Percentiles rank a stretch among this genome's conserved stretches.
These are phyloP conservation scores for Cosmopolites sordidus DNA, from an alignment of 2,888 invertebrate genomes.

Conservation along the genomic window DNA sequence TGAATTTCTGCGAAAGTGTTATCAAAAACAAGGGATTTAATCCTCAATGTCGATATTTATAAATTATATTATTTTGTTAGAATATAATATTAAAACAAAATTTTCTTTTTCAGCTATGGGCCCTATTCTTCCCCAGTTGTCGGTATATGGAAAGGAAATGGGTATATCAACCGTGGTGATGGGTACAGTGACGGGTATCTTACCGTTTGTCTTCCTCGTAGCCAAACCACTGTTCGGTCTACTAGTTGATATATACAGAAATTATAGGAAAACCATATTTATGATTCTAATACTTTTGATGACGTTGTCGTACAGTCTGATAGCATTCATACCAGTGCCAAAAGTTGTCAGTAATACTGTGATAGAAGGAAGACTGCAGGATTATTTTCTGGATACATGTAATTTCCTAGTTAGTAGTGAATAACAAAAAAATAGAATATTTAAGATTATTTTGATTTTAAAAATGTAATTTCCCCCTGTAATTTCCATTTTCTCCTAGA, in stretches of 20 bases:
- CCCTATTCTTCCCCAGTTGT: constrained; percentile 72
- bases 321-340: constrained; percentile 60
- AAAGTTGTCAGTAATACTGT: constrained; percentile 29
- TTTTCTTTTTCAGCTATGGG: constrained; percentile 63
- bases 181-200: constrained; percentile 70
- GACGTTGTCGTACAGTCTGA: constrained; percentile 63
- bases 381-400: constrained; percentile 41
- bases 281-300: constrained; percentile 61
- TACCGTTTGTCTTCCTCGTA: constrained; percentile 71
- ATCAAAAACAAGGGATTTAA: too few species aligned
- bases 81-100: too few species aligned
- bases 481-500: too few species aligned
- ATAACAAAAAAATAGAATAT: constrained; percentile 7
- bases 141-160: constrained; percentile 73
- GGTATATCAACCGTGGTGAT: constrained; percentile 72
- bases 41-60: not conserved
- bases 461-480: too few species aligned
- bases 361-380: constrained; percentile 31
- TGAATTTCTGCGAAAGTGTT: not conserved
- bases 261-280: constrained; percentile 67
- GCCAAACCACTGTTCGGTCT: constrained; percentile 76
- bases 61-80: too few species aligned
- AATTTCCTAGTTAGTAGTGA: constrained; percentile 44
- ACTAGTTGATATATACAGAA: constrained; percentile 68
- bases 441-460: too few species aligned